Evolutionary conservation across 2,113 vertebrate genomes (phyloP), one percentile per base, ranked within the genome.

Genomic region (Petrocephalus microphthalmus): DNA sequence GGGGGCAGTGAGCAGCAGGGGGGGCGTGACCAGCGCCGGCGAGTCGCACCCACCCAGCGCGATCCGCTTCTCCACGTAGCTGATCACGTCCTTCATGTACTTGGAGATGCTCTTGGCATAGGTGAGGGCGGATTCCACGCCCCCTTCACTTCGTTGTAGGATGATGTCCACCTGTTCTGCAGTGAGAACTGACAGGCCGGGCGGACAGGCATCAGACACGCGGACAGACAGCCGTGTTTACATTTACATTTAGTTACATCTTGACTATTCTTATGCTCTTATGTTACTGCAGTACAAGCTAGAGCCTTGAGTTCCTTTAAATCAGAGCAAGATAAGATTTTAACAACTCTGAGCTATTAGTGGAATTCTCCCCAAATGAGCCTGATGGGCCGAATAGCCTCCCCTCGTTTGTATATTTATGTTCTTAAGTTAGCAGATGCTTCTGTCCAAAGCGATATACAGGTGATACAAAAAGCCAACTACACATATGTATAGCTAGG

Each of bases 81-180:
- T 91, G 0, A 96, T 97, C 87, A 99, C 94, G 91, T 99, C 98
- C 93, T 99, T 99, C 95, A 99, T 96, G 95, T 99, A 99, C 90
- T 97, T 99, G 90, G 98, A 96, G 92, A 99, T 96, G 90, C 91
- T 96, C 92, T 99, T 99, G 90, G 98, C 93, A 0, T 99, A 99
- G 53, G 95, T 94, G 49, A 99, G 95, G 0, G 98, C 98, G 0
- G 95, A 97, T 0, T 98, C 97, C n/a, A 99, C 96, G 0, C 98
- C 98, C 0, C 98, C 98, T 88, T 99, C 98, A 0, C 97, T 98
- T 88, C 93, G 96, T 95, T 99, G 98, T 20, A 99, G 95, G 74
- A 97, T 94, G 88, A 97, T 93, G 0, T 99, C 97, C 92, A 98
- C 98, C 17, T 97, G 97, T 90, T 98, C 97, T 0, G 91, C 93